Evolutionary conservation across 1,140 invertebrate species (phyloP), one percentile per base, ranked within the genome.

Genomic region (Lordiphosa mommai): DNA sequence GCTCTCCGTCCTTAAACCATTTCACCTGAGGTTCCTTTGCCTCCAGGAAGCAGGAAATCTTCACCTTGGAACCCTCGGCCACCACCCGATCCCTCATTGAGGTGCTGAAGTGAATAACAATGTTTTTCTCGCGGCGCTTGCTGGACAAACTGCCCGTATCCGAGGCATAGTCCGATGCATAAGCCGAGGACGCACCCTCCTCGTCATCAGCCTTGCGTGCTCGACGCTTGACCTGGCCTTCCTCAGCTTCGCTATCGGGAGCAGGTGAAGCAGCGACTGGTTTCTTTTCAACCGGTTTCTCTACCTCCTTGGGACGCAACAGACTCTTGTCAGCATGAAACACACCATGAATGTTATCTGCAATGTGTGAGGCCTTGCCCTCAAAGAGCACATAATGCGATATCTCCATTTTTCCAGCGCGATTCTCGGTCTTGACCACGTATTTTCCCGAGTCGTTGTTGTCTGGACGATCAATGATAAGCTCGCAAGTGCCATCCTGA

Each of bases 11-110:
- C 76, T 94, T 96, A n/a, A 92, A 92, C 94, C 95, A 97, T 47
- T 92, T 91, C 1, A 97, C 90, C 36, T 91, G 90, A 0, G 95
- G 94, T 41, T 94, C 93, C 61, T 92, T 91, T 10, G 95, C 95
- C 57, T 97, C 92, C 2, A 98, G 92, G 65, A 94, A 94, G 86
- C 97, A 98, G 1, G 94, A 95, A 6, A 99, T 90, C 84, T 94
- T 94, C 2, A 96, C 93, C 53, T 93, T 91, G 6, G 94, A 94
- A 1, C 93, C 93, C 72, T 93, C 92, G 1, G 93, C 93, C 3
- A 94, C 93, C 6, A 94, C 93, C 59, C 94, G 92, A 84, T 96
- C 94, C 3, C 93, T 93, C 51, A 97, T 73, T 3, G 84, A 82
- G 3, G 88, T 80, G 16, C 70, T 70, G n/a, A 89, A 89, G 44